Evolutionary conservation across 2,888 invertebrate genomes (phyloP).

Genomic region (Drosophila eohydei): DNA sequence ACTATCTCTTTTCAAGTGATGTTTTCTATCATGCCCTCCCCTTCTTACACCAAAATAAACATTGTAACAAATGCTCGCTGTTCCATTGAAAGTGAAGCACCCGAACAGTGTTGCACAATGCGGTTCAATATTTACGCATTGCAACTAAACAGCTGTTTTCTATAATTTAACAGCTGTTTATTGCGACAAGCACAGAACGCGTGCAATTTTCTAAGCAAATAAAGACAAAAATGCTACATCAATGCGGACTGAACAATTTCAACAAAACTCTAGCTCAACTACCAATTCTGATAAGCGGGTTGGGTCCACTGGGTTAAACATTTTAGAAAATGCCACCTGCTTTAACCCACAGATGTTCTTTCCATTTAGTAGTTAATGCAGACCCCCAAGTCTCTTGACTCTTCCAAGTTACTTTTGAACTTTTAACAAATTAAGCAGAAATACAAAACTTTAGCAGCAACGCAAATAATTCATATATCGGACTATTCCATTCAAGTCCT

Average conservation of each 20-base stretch:
- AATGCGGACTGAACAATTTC: neutral
- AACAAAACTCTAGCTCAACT: no score
- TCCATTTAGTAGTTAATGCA: no score
- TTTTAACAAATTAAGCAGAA: no score
- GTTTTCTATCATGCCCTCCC: neutral
- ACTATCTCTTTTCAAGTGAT: neutral
- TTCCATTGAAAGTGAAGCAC: neutral
- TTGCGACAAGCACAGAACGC: neutral
- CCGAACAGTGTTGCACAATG: neutral
- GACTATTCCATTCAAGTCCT: neutral
- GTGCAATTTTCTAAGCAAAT: neutral
- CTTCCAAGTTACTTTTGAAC: no score
- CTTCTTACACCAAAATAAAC: slow-evolving; percentile 4
- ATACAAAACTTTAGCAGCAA: no score
- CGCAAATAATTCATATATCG: no score
- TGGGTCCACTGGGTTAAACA: no score
- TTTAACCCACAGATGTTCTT: no score
- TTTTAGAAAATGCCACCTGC: no score
- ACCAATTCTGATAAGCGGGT: no score
- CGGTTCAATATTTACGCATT: neutral
- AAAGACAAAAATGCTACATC: neutral
- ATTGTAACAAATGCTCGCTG: neutral
- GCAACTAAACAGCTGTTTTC: slow-evolving; percentile 9
- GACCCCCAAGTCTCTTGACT: no score
- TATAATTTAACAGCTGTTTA: slow-evolving; percentile 3